A percentile compares a stretch with the other conserved stretches of the same genome.
These are phyloP conservation scores for Acanthornis magna DNA, from an alignment of 2,797 vertebrate species.

Conservation along the genomic window DNA sequence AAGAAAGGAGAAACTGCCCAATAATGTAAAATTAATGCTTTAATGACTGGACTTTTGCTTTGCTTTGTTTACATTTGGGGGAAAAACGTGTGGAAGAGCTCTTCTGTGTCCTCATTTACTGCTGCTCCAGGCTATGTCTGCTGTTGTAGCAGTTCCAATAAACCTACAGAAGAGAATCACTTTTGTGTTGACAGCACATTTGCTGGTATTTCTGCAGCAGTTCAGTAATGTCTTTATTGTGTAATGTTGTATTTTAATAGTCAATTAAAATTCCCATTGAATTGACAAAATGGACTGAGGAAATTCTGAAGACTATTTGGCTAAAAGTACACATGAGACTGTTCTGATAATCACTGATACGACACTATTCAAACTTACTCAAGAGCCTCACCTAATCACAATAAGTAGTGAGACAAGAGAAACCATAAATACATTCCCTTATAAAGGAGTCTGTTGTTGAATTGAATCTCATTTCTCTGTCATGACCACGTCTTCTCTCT, in stretches of 20 bases:
- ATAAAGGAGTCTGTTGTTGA: not conserved
- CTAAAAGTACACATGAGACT: constrained; percentile 28
- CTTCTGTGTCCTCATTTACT: not conserved
- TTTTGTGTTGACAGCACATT: not conserved
- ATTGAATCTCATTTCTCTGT: not conserved
- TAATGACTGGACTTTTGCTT: not conserved
- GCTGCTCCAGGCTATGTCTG: not conserved
- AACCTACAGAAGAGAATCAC: not conserved
- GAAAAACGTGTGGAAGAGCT: not conserved
- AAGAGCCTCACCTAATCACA: constrained; percentile 2
- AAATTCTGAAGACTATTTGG: constrained; percentile 29
- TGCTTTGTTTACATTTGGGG: not conserved
- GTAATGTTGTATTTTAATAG: constrained; percentile 37
- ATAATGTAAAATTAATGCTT: not conserved
- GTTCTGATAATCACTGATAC: not conserved
- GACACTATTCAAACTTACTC: not conserved
- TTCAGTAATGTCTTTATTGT: constrained; percentile 25
- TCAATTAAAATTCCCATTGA: constrained; percentile 50
- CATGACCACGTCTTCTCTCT: not conserved
- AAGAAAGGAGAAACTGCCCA: not conserved
- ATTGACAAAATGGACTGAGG: constrained; percentile 30
- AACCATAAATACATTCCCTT: not conserved
- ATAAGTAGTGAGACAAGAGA: not conserved
- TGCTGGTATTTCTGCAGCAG: constrained; percentile 10
- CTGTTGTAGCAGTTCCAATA: not conserved